These are phyloP conservation scores for Ophion ventricosus DNA, from an alignment of 2,888 invertebrate species.

Conservation along the genomic window DNA sequence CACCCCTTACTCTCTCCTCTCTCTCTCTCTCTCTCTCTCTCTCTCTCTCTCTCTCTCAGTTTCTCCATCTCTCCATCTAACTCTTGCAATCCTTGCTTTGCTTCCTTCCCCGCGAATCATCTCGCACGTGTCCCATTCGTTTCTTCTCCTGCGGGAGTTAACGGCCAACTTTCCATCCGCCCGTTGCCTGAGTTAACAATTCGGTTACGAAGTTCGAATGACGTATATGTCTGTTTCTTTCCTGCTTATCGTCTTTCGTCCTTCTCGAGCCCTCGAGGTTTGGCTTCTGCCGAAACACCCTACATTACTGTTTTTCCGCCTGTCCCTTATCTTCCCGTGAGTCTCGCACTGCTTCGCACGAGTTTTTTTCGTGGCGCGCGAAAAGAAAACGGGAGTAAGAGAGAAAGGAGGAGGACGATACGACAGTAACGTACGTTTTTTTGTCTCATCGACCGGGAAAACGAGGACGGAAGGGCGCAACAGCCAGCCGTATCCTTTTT, in stretches of 20 bases:
- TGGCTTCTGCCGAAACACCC: constrained; percentile 19
- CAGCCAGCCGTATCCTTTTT: constrained; percentile 1
- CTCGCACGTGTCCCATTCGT: constrained; percentile 63
- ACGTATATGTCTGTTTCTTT: constrained; percentile 46
- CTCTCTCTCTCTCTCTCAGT: constrained; percentile 26
- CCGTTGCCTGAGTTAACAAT: constrained; percentile 78
- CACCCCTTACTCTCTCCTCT: constrained; percentile 47
- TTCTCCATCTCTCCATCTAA: constrained; percentile 43
- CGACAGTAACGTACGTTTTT: constrained; percentile 3
- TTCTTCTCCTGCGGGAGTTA: constrained; percentile 74
- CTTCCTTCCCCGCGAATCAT: constrained; percentile 16
- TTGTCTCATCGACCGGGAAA: not conserved
- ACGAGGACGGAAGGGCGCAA: not conserved
- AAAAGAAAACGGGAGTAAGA: constrained; percentile 1
- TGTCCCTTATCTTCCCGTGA: not conserved
- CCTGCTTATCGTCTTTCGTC: constrained; percentile 35
- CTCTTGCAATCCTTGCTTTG: constrained; percentile 43
- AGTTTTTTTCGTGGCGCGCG: not conserved
- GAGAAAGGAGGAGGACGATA: not conserved
- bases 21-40: constrained; percentile 34
- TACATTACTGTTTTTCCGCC: constrained; percentile 18
- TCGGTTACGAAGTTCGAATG: constrained; percentile 78
- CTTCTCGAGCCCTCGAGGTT: constrained; percentile 1
- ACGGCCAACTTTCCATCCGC: constrained; percentile 76
- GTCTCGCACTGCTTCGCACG: not conserved